Evolutionary conservation across 2,797 vertebrate species (phyloP).

Genomic region (Pseudochirops cupreus): DNA sequence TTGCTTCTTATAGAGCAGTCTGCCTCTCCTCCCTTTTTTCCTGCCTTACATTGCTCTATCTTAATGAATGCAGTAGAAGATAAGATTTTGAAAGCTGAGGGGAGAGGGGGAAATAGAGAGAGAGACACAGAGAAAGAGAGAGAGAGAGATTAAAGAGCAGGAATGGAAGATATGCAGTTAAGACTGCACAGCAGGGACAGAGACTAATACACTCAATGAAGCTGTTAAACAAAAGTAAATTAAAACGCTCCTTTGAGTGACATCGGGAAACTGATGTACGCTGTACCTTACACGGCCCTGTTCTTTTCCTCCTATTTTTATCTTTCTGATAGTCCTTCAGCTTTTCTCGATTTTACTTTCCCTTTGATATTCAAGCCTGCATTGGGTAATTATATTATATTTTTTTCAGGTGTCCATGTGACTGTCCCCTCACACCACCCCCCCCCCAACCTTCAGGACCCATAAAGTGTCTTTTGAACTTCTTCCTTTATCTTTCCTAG

Average conservation of each 20-base stretch:
- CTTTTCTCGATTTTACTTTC: slow-evolving; percentile 22
- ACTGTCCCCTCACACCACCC: not conserved
- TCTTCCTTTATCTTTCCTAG: not conserved
- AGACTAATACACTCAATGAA: slow-evolving; percentile 21
- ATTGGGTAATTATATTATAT: not conserved
- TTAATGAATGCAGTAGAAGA: not conserved
- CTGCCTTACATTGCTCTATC: not conserved
- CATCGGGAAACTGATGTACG: not conserved
- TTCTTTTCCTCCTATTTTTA: not conserved
- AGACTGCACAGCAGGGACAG: not conserved
- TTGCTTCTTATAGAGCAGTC: not conserved
- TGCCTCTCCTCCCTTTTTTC: not conserved
- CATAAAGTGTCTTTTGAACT: not conserved
- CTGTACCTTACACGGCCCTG: not conserved
- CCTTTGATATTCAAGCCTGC: not conserved
- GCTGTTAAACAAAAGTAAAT: slow-evolving; percentile 43
- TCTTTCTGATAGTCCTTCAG: not conserved
- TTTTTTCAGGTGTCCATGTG: not conserved
- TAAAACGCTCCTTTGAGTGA: slow-evolving; percentile 38
- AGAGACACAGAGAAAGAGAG: not conserved
- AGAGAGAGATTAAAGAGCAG: slow-evolving; percentile 25
- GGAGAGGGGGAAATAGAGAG: not conserved
- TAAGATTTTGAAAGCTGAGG: no score
- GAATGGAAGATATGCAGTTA: not conserved
- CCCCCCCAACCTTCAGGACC: not conserved